These are phyloP conservation scores for Polydesmus complanatus DNA, from an alignment of 2,888 invertebrate genomes.

Conservation along the genomic window DNA sequence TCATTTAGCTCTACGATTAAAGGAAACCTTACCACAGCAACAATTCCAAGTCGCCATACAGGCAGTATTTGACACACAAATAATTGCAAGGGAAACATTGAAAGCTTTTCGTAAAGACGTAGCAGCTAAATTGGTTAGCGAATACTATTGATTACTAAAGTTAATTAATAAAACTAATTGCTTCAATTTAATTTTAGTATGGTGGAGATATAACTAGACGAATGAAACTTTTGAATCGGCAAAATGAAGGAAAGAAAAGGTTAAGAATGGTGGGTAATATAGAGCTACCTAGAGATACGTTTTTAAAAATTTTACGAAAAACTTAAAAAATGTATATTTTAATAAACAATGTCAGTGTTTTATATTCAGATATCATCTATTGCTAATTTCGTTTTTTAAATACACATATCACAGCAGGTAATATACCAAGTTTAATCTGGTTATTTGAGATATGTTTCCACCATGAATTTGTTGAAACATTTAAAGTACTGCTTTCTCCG, in stretches of 20 bases:
- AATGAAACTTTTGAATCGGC: conserved; percentile 74
- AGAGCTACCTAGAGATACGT: conserved; percentile 79
- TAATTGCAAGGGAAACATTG: conserved; percentile 70
- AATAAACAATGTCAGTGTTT: not conserved
- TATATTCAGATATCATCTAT: not conserved
- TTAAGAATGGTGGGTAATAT: conserved; percentile 86
- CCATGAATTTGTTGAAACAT: not conserved
- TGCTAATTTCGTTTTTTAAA: not conserved
- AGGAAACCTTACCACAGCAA: conserved; percentile 76
- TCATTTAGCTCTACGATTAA: conserved; percentile 55
- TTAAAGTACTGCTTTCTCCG: not conserved
- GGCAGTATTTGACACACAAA: conserved; percentile 60
- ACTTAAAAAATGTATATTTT: conserved; percentile 35
- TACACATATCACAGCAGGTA: not conserved
- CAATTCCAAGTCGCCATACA: conserved; percentile 72
- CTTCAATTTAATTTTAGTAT: conserved; percentile 37
- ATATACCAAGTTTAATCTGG: not conserved
- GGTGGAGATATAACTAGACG: conserved; percentile 82
- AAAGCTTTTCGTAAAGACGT: conserved; percentile 85
- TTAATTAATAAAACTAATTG: not conserved
- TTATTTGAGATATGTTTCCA: not conserved
- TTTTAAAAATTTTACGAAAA: conserved; percentile 60
- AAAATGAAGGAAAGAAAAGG: conserved; percentile 85
- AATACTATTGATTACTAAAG: not conserved
- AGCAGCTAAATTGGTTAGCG: conserved; percentile 72